Base-by-base conservation (phyloP, 2,113 vertebrate species). In the Microcebus tavaratra region DNA sequence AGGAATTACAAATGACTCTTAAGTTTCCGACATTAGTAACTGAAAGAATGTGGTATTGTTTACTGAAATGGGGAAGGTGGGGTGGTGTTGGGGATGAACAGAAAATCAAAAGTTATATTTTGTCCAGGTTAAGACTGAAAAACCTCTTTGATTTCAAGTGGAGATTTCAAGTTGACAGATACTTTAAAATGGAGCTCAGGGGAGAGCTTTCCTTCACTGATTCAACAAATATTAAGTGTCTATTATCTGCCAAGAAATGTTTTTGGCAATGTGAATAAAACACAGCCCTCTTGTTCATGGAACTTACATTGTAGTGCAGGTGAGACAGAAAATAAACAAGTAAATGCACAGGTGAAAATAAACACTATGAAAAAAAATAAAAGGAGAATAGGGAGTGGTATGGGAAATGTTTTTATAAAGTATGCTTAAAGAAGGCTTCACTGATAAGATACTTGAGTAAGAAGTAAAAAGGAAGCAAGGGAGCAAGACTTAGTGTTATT, bases 301-400 rank as follows among this genome's bases (percentile, higher is more conserved):
- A 80, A 80, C n/a, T 75, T 95, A 79, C 8, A 80, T n/a, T 61
- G n/a, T 21, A 80, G 79, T 92, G 10, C 45, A 50, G 20, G 20
- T 50, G 83, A 76, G 29, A 61, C 42, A 87, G 76, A 72, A 88
- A 88, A 88, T 45, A 86, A 93, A 78, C 9, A 93, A 85, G 39
- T 39, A 70, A 78, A 70, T n/a, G 27, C 34, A 61, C 25, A 61
- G 6, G 34, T 31, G 57, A 75, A 63, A 14, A 70, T 63, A 73
- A 80, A 15, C 17, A 34, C 29, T 79, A 7, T 65, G 70, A 84
- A 89, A 27, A 70, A 88, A 67, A 82, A 18, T 27, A 89, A 75
- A 36, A 59, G 48, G 42, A 29, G 9, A 23, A n/a, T 29, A 88
- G 57, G 34, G 31, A 91, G 31, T 27, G 25, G 55, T 34, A 31